Conservation (phyloP, 2,888 invertebrate genomes). For the Osedax fenrisi region DNA sequence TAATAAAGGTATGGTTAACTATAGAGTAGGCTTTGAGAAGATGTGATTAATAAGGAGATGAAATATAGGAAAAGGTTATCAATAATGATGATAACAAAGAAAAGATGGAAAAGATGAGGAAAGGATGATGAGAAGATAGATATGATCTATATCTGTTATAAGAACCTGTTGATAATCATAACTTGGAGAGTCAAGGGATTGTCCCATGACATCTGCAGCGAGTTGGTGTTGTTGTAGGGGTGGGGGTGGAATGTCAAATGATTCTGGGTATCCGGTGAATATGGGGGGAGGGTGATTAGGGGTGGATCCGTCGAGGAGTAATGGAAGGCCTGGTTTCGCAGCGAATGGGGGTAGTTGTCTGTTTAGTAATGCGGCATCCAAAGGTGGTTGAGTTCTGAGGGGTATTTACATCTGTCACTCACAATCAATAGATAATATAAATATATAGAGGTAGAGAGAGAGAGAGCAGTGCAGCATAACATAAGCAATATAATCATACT, state of each 20-base stretch:
- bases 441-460: too few species aligned
- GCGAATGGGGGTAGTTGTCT: not conserved
- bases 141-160: too few species aligned
- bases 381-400: constrained; percentile 83
- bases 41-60: not conserved
- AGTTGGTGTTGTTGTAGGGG: not conserved
- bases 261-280: not conserved
- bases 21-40: not conserved
- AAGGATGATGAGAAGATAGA: too few species aligned
- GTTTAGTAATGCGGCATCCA: constrained; percentile 56
- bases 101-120: too few species aligned
- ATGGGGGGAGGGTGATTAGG: not conserved
- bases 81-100: not conserved
- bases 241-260: not conserved
- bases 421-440: too few species aligned
- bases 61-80: not conserved
- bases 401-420: too few species aligned
- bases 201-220: constrained; percentile 8
- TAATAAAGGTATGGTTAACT: not conserved
- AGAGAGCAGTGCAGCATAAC: too few species aligned
- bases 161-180: constrained; percentile 28
- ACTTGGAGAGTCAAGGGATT: constrained; percentile 3
- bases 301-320: not conserved
- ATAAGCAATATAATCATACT: too few species aligned
- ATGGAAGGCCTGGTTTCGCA: not conserved